phyloP scores from a whole-genome alignment of 2,113 vertebrate genomes.

The Andinoacara biseriatus region DNA sequence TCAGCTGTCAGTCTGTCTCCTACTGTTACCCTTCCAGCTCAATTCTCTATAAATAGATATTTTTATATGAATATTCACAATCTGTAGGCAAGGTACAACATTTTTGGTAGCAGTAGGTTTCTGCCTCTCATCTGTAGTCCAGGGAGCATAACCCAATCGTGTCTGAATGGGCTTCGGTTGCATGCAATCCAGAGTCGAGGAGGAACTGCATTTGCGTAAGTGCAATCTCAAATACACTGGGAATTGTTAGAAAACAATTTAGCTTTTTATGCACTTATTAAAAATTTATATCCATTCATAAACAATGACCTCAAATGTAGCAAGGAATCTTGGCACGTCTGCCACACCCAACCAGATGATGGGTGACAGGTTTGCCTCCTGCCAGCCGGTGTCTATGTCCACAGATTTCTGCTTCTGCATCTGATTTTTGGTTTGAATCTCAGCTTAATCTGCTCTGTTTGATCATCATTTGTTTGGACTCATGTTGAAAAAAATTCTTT shows the following conservation, averaged over 20 bases:
- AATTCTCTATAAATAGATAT: too few relatives aligned
- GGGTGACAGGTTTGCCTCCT: fast-evolving
- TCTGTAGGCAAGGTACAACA: not conserved
- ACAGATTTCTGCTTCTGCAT: not conserved
- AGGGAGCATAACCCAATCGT: not conserved
- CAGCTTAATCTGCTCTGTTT: not conserved
- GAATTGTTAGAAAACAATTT: not conserved
- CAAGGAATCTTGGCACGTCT: not conserved
- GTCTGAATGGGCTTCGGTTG: fast-evolving
- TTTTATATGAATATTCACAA: not conserved
- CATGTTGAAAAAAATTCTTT: not conserved
- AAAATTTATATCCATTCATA: not conserved
- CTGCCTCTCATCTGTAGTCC: not conserved
- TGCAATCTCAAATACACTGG: not conserved
- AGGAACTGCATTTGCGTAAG: not conserved
- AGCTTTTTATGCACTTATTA: not conserved
- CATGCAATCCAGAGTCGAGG: not conserved
- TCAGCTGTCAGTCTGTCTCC: fast-evolving
- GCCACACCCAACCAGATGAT: not conserved
- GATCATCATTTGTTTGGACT: not conserved
- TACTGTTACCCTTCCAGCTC: fast-evolving
- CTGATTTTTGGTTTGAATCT: not conserved
- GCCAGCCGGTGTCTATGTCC: not conserved
- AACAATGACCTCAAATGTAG: not conserved
- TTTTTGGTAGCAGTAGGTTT: not conserved